A percentile compares a stretch with the other conserved stretches of the same genome.
These are phyloP conservation scores for Eristalinus aeneus DNA, from an alignment of 2,888 invertebrate genomes.

Conservation along the genomic window DNA sequence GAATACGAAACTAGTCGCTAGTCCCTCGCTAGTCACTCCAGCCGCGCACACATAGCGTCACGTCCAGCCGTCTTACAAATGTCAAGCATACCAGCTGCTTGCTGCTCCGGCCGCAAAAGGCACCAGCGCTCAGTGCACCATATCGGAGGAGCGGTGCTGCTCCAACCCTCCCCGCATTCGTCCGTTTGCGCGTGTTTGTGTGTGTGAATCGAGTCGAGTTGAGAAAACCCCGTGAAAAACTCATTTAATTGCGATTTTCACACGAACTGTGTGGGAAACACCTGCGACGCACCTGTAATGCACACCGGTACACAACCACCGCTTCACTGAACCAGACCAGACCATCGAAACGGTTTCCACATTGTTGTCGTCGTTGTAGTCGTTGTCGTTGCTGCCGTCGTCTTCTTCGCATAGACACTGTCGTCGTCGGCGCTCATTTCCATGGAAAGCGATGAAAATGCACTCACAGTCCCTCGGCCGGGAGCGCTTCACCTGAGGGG, in stretches of 20 bases:
- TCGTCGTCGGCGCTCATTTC: slow-evolving; percentile 43
- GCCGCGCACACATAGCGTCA: slow-evolving; percentile 56
- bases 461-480: slow-evolving; percentile 37
- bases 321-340: slow-evolving; percentile 56
- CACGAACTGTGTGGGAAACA: slow-evolving; percentile 78
- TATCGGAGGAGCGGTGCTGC: slow-evolving; percentile 13
- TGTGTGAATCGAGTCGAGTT: slow-evolving; percentile 56
- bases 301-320: slow-evolving; percentile 72
- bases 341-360: slow-evolving; percentile 64
- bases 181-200: slow-evolving; percentile 8
- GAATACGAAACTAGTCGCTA: slow-evolving; percentile 54
- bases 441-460: slow-evolving; percentile 60
- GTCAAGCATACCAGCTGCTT: slow-evolving; percentile 67
- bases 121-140: slow-evolving; percentile 51
- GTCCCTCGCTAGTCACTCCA: slow-evolving; percentile 3
- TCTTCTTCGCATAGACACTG: too few relatives aligned
- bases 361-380: slow-evolving; percentile 17
- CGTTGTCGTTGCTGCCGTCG: neutral
- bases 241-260: slow-evolving; percentile 79
- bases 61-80: slow-evolving; percentile 66
- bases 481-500: neutral
- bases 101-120: slow-evolving; percentile 58
- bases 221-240: slow-evolving; percentile 73
- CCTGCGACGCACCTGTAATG: slow-evolving; percentile 79
- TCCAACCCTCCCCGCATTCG: neutral